Evolutionary conservation across 2,113 vertebrate species (phyloP).

Genomic region (Tenrec ecaudatus): DNA sequence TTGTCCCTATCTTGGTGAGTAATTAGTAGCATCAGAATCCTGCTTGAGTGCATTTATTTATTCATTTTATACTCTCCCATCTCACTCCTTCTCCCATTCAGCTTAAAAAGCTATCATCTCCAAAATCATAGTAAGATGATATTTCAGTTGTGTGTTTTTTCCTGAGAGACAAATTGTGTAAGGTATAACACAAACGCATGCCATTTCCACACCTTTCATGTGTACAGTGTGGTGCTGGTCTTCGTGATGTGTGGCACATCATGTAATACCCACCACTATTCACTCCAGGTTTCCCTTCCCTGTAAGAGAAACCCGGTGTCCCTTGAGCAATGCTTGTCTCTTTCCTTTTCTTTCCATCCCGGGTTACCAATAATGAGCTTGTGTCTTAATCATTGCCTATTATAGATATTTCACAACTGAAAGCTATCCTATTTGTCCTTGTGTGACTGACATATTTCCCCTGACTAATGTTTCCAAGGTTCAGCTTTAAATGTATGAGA

Average conservation of each 20-base stretch:
- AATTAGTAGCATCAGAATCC: slow-evolving; percentile 56
- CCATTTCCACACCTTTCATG: not conserved
- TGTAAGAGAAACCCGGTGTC: not conserved
- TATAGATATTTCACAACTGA: too few relatives aligned
- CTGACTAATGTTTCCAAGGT: too few relatives aligned
- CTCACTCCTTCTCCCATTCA: not conserved
- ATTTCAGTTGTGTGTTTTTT: not conserved
- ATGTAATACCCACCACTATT: not conserved
- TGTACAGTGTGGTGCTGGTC: not conserved
- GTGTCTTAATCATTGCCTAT: not conserved
- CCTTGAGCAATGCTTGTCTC: not conserved
- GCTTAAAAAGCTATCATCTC: slow-evolving; percentile 36
- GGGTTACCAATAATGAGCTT: not conserved
- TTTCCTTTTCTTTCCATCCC: not conserved
- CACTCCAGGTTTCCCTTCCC: not conserved
- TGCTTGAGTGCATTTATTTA: not conserved
- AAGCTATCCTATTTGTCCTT: too few relatives aligned
- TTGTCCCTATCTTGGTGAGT: slow-evolving; percentile 39
- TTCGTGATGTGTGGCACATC: not conserved
- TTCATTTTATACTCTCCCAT: not conserved
- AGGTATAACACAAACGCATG: not conserved
- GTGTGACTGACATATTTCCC: too few relatives aligned
- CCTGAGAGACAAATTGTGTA: not conserved
- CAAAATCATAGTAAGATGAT: slow-evolving; percentile 12
- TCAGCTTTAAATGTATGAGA: too few relatives aligned